Conservation (phyloP, 2,888 invertebrate genomes). For the Caenorhabditis drosophilae region DNA sequence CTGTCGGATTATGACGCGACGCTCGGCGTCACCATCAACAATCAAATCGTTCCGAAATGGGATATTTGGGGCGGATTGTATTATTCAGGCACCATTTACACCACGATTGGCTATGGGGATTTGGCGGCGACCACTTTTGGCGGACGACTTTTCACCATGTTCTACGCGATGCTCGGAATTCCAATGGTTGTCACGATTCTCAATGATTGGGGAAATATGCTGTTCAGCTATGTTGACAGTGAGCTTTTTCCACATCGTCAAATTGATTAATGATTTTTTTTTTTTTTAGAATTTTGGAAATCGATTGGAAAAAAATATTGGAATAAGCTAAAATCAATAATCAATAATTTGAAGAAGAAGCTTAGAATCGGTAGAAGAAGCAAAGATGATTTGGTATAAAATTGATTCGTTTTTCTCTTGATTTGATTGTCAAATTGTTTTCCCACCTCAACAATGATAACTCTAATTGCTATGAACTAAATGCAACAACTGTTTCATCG, state of each 20-base stretch:
- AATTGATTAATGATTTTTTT: neutral
- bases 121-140: constrained; percentile 85
- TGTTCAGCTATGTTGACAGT: constrained; percentile 71
- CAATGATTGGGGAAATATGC: constrained; percentile 92
- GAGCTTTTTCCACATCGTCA: constrained; percentile 9
- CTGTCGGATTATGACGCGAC: constrained; percentile 40
- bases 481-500: no score
- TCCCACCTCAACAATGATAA: no score
- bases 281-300: constrained; percentile 33
- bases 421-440: no score
- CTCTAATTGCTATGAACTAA: no score
- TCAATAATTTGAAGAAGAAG: neutral
- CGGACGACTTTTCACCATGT: constrained; percentile 85
- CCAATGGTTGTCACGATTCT: constrained; percentile 91
- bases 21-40: constrained; percentile 44
- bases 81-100: constrained; percentile 71
- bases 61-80: constrained; percentile 71
- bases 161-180: constrained; percentile 92
- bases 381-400: no score
- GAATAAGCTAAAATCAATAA: constrained; percentile 4
- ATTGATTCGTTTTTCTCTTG: no score
- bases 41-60: constrained; percentile 50
- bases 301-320: constrained; percentile 14
- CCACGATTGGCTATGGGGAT: constrained; percentile 79
- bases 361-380: no score